A percentile compares a stretch with the other conserved stretches of the same genome.
Evolutionary conservation across 2,113 vertebrate genomes (phyloP).

Genomic region (Fulica atra): DNA sequence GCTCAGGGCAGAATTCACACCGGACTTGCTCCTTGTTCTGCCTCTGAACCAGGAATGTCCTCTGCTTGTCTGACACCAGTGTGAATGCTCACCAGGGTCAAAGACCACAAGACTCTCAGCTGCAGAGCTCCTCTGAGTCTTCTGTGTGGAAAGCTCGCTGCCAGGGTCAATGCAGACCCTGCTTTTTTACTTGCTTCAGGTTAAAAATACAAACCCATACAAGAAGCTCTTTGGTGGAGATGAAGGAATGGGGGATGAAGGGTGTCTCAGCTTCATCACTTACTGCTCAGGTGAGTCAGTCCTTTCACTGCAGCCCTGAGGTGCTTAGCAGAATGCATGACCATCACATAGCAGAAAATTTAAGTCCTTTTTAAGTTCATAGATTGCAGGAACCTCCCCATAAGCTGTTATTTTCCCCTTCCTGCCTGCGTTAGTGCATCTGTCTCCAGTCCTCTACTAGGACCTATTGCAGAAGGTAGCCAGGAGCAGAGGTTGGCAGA

Average conservation of each 20-base stretch:
- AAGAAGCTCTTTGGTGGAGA: fast-evolving
- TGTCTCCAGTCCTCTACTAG: not conserved
- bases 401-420: not conserved
- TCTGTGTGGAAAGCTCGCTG: not conserved
- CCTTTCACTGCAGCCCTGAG: not conserved
- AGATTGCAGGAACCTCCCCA: not conserved
- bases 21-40: not conserved
- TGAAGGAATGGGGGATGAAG: not conserved
- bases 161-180: not conserved
- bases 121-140: not conserved
- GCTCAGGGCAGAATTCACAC: fast-evolving
- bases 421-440: not conserved
- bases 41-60: not conserved
- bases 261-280: not conserved
- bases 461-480: not conserved
- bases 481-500: fast-evolving
- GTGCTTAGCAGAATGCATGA: not conserved
- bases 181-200: not conserved
- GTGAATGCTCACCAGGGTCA: fast-evolving
- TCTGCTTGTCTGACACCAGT: not conserved
- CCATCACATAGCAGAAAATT: not conserved
- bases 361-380: not conserved
- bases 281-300: not conserved
- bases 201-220: not conserved
- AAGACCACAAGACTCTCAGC: fast-evolving